Percentiles rank a stretch among this genome's conserved stretches.
Evolutionary conservation across 2,888 invertebrate genomes (phyloP).

Genomic region (Ceraclea dissimilis): DNA sequence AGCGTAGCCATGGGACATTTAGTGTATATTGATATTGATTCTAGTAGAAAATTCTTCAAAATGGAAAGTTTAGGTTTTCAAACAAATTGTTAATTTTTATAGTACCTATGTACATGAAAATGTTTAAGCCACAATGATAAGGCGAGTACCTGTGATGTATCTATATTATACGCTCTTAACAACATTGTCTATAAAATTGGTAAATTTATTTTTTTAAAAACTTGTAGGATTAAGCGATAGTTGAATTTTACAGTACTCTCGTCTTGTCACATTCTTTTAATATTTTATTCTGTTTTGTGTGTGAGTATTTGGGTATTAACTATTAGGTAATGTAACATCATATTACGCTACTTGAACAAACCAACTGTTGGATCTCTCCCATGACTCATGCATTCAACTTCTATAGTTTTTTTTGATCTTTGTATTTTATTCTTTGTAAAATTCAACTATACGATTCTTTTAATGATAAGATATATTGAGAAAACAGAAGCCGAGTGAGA

Average conservation of each 20-base stretch:
- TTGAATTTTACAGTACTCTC: slow-evolving; percentile 23
- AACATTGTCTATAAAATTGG: slow-evolving; percentile 22
- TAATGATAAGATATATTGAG: slow-evolving; percentile 21
- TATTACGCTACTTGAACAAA: too few species aligned
- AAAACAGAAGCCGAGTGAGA: slow-evolving; percentile 22
- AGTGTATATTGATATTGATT: too few species aligned
- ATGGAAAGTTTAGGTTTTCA: background rate
- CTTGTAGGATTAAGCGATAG: slow-evolving; percentile 10
- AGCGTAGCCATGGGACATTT: too few species aligned
- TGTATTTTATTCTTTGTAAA: slow-evolving; percentile 20
- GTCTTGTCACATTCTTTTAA: slow-evolving; percentile 4
- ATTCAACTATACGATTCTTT: slow-evolving; percentile 21
- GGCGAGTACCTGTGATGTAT: slow-evolving; percentile 15
- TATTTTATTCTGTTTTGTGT: slow-evolving; percentile 2
- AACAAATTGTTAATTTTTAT: slow-evolving; percentile 10
- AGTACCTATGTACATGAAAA: slow-evolving; percentile 23
- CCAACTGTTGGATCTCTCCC: slow-evolving; percentile 20
- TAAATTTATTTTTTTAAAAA: slow-evolving; percentile 27
- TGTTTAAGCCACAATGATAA: slow-evolving; percentile 11
- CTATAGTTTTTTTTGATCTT: slow-evolving; percentile 12
- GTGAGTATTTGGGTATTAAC: background rate
- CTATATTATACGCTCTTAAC: slow-evolving; percentile 10
- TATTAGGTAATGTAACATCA: background rate
- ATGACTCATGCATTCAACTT: slow-evolving; percentile 9
- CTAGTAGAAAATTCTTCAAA: too few species aligned